Evolutionary conservation across 2,888 invertebrate genomes (phyloP).

Genomic region (Blastobasis lacticolella): DNA sequence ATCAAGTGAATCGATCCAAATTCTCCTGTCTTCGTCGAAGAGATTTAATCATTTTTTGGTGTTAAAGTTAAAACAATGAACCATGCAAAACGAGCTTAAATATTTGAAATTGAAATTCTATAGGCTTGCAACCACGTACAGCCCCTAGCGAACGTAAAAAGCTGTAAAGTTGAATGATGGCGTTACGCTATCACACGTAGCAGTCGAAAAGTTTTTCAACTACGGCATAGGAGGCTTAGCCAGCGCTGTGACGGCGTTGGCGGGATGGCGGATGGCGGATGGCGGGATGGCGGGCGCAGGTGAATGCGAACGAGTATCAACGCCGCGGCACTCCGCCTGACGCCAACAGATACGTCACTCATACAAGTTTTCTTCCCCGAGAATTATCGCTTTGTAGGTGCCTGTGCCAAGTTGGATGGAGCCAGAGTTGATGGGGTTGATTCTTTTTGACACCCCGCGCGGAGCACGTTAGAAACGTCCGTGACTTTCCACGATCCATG

Average conservation of each 20-base stretch:
- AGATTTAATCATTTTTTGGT: no score
- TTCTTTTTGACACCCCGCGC: conserved; percentile 10
- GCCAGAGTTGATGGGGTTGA: background rate
- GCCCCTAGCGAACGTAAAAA: background rate
- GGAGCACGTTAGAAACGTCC: no score
- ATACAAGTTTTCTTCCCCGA: conserved; percentile 48
- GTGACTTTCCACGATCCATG: no score
- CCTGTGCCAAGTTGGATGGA: no score
- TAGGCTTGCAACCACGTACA: background rate
- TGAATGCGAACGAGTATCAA: conserved; percentile 40
- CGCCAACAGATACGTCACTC: conserved; percentile 59
- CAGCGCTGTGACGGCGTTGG: conserved; percentile 39
- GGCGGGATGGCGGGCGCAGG: conserved; percentile 32
- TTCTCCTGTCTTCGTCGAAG: no score
- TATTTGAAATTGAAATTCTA: no score
- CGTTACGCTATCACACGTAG: conserved; percentile 36
- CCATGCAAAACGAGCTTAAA: no score
- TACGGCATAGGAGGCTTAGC: conserved; percentile 43
- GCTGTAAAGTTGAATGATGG: conserved; percentile 22
- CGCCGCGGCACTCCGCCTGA: conserved; percentile 32
- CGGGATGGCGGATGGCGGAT: conserved; percentile 20
- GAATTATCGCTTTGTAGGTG: conserved; percentile 29
- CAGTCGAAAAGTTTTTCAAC: conserved; percentile 60
- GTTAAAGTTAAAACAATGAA: no score
- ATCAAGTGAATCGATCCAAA: no score